These are phyloP conservation scores for Frankliniella intonsa DNA, from an alignment of 2,888 invertebrate genomes.

Conservation along the genomic window DNA sequence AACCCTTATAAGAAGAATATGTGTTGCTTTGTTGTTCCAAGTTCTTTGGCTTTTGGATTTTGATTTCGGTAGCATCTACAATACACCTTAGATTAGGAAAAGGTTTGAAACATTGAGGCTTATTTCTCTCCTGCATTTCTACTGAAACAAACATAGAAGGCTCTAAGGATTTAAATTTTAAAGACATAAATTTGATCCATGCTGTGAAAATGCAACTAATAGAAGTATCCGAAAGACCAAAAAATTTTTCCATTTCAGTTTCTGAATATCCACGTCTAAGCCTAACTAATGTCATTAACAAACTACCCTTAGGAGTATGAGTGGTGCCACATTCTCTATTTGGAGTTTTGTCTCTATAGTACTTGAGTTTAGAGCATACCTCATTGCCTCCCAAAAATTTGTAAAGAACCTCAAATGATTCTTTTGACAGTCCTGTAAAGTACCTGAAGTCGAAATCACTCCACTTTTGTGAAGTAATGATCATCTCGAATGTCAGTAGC, in stretches of 20 bases:
- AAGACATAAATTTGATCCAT: slow-evolving; percentile 26
- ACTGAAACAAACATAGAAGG: neutral
- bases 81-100: slow-evolving; percentile 26
- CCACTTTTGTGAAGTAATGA: neutral
- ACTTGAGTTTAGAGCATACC: neutral
- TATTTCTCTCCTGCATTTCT: neutral
- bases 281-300: neutral
- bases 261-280: neutral
- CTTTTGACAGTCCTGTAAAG: too few relatives aligned
- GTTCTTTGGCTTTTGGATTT: slow-evolving; percentile 10
- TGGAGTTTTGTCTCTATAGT: neutral
- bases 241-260: neutral
- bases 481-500: neutral
- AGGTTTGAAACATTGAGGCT: slow-evolving; percentile 24
- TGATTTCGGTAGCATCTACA: slow-evolving; percentile 28
- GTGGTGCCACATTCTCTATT: neutral
- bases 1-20: too few relatives aligned
- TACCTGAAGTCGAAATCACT: neutral
- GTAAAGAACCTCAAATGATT: too few relatives aligned
- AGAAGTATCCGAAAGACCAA: neutral
- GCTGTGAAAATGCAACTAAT: slow-evolving; percentile 1
- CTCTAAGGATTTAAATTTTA: neutral
- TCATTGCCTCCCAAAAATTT: neutral
- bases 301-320: too few relatives aligned
- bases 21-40: slow-evolving; percentile 28